These are phyloP conservation scores for Lucifuga dentata DNA, from an alignment of 2,113 vertebrate species.

Conservation along the genomic window DNA sequence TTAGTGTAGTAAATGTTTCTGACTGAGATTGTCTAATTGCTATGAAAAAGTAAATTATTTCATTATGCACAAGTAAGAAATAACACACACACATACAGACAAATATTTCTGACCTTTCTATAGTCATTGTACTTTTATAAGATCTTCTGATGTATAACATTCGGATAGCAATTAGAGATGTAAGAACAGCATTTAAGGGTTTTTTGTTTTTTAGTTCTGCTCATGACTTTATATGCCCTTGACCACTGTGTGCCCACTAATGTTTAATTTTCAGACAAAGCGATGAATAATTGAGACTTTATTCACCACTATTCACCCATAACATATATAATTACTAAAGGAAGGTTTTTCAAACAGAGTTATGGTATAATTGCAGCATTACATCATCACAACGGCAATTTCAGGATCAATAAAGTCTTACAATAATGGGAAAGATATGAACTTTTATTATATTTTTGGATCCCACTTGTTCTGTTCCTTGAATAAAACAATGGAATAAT, in stretches of 20 bases:
- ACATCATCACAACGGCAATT: neutral
- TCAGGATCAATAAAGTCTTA: neutral
- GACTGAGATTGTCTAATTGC: neutral
- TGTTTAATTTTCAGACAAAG: neutral
- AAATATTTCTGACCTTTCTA: neutral
- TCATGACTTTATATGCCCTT: neutral
- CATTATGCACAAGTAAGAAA: neutral
- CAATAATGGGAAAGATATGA: neutral
- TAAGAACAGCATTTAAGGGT: neutral
- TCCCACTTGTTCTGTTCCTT: too few relatives aligned
- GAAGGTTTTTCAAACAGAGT: neutral
- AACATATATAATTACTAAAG: neutral
- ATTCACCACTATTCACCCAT: neutral
- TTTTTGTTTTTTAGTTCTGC: neutral
- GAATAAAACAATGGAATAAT: too few relatives aligned
- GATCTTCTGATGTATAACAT: too few relatives aligned
- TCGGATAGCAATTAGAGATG: neutral
- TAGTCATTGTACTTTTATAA: too few relatives aligned
- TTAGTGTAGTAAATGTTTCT: constrained; percentile 11
- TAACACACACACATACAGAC: neutral
- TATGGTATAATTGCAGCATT: neutral
- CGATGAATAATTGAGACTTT: neutral
- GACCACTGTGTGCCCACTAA: neutral
- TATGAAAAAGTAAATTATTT: constrained; percentile 16
- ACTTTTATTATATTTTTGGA: too few relatives aligned